Percentiles rank a stretch among this genome's conserved stretches.
These are phyloP conservation scores for Esox lucius DNA, from an alignment of 2,797 vertebrate species.

Conservation along the genomic window DNA sequence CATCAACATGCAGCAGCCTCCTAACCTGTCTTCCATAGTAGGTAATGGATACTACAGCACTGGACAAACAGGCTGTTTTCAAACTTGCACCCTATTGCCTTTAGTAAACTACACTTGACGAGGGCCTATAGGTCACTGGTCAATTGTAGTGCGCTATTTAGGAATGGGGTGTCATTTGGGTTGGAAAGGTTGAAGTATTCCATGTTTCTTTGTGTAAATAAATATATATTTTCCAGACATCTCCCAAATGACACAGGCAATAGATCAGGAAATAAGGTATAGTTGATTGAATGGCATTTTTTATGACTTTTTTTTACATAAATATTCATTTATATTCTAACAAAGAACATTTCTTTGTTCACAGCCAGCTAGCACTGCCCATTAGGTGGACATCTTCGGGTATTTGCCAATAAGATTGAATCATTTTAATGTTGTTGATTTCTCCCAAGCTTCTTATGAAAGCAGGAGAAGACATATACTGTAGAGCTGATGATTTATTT, in stretches of 20 bases:
- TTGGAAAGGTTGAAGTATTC: background rate
- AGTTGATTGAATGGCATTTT: slow-evolving; percentile 10
- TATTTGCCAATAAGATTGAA: background rate
- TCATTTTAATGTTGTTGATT: background rate
- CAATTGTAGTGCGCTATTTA: background rate
- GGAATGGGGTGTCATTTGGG: background rate
- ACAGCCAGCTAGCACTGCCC: background rate
- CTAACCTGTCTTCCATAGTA: slow-evolving; percentile 80
- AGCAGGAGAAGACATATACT: background rate
- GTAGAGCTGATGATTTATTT: background rate
- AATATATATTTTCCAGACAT: slow-evolving; percentile 43
- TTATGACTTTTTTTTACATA: background rate
- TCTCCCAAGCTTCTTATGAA: background rate
- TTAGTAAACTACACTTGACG: background rate
- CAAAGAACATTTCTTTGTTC: background rate
- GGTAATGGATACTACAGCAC: slow-evolving; percentile 64
- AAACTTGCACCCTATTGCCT: background rate
- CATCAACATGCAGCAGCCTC: slow-evolving; percentile 71
- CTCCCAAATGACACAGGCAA: slow-evolving; percentile 30
- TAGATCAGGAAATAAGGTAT: slow-evolving; percentile 44
- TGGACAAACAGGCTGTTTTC: background rate
- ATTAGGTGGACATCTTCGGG: background rate
- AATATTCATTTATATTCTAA: background rate
- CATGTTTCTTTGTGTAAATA: background rate
- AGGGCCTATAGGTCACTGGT: background rate